phyloP scores from a whole-genome alignment of 2,888 invertebrate genomes.

The Drosophila leonis region DNA sequence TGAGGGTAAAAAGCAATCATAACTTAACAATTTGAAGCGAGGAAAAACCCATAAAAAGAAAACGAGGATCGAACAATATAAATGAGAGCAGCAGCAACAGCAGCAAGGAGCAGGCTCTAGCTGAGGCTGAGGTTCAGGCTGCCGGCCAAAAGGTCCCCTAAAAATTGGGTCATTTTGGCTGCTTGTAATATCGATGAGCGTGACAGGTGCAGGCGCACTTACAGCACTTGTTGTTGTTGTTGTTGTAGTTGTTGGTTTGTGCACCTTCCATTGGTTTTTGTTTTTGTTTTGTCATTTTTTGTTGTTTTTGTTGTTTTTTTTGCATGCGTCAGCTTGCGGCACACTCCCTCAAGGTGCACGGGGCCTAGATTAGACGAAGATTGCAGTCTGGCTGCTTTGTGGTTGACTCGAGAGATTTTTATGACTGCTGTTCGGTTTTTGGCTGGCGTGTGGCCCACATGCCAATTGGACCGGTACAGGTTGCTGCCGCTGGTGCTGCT shows the following conservation, averaged over 20 bases:
- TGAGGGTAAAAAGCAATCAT: conserved; percentile 65
- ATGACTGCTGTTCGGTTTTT: conserved; percentile 57
- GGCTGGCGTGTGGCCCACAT: conserved; percentile 76
- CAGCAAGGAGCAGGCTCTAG: background rate
- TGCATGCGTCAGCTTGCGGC: conserved; percentile 71
- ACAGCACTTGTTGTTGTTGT: conserved; percentile 49
- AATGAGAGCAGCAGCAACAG: conserved; percentile 22
- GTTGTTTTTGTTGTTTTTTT: too few relatives aligned
- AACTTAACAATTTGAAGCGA: conserved; percentile 66
- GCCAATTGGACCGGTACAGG: conserved; percentile 59
- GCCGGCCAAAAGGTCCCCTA: conserved; percentile 26
- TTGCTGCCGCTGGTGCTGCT: conserved; percentile 26
- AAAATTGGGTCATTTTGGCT: conserved; percentile 67
- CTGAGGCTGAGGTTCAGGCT: conserved; percentile 9
- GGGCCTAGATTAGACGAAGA: conserved; percentile 70
- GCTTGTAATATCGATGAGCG: conserved; percentile 74
- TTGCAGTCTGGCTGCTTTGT: conserved; percentile 58
- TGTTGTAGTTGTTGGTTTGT: conserved; percentile 37
- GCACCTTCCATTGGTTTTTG: conserved; percentile 38
- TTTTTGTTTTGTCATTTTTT: conserved; percentile 1
- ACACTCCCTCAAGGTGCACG: conserved; percentile 66
- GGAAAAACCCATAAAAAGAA: conserved; percentile 38
- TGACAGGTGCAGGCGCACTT: conserved; percentile 75
- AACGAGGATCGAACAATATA: conserved; percentile 16
- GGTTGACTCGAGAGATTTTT: conserved; percentile 71